Conservation (phyloP, 1,140 invertebrate genomes). For the Temnothorax curvispinosus region DNA sequence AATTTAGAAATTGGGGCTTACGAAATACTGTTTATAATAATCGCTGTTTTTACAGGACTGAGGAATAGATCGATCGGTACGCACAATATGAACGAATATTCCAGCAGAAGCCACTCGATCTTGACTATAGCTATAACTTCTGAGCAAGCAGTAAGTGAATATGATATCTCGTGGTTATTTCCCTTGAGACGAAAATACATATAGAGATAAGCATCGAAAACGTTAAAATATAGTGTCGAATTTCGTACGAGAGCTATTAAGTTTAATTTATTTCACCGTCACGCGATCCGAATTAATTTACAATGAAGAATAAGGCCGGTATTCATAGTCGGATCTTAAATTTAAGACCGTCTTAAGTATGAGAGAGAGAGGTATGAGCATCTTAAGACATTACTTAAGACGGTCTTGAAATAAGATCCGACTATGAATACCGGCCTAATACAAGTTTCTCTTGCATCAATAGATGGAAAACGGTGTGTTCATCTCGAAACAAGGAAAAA, state of each 20-base stretch:
- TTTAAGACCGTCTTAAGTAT: too few species aligned
- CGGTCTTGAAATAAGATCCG: too few species aligned
- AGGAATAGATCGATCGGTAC: constrained; percentile 93
- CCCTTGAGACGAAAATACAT: background rate
- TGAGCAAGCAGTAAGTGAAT: constrained; percentile 89
- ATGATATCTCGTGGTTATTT: background rate
- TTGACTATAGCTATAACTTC: constrained; percentile 95
- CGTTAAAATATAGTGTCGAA: background rate
- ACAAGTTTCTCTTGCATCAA: background rate
- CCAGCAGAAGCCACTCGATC: constrained; percentile 97
- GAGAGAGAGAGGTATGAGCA: too few species aligned
- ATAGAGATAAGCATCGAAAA: background rate
- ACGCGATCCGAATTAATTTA: background rate
- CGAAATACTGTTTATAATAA: background rate
- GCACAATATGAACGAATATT: constrained; percentile 98
- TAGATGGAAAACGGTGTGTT: constrained; percentile 91
- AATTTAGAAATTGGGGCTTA: background rate
- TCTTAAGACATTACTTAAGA: too few species aligned
- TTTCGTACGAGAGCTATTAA: background rate
- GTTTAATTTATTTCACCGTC: background rate
- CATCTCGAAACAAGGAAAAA: constrained; percentile 94
- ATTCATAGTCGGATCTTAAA: too few species aligned
- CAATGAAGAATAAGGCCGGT: background rate
- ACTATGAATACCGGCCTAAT: background rate
- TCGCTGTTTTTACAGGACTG: constrained; percentile 88